Evolutionary conservation across 2,797 vertebrate genomes (phyloP).

Genomic region (Kryptopterus vitreolus): DNA sequence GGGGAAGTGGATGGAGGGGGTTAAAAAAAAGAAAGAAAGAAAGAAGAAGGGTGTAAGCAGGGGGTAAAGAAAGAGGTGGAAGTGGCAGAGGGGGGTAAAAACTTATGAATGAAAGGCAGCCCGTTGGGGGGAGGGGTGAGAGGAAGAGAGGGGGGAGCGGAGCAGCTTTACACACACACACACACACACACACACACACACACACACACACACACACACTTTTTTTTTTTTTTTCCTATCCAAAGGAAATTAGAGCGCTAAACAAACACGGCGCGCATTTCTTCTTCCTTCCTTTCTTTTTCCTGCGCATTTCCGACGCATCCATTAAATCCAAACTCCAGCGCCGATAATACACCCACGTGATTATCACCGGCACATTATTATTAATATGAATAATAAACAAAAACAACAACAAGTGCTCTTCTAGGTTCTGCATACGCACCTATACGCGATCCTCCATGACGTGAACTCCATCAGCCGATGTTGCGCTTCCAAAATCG

Average conservation of each 20-base stretch:
- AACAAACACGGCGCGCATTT: constrained; percentile 6
- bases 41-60: constrained; percentile 49
- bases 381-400: no score
- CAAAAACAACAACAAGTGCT: no score
- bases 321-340: no score
- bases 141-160: constrained; percentile 69
- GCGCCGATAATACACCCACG: no score
- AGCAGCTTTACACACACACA: constrained; percentile 13
- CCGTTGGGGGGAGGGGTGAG: constrained; percentile 71
- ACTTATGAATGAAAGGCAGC: constrained; percentile 96
- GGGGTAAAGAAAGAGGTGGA: constrained; percentile 49
- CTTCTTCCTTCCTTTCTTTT: no score
- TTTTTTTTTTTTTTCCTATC: no score
- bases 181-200: background rate
- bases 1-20: constrained; percentile 51
- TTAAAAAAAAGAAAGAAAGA: constrained; percentile 46
- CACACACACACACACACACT: background rate
- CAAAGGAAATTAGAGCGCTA: constrained; percentile 21
- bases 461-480: constrained; percentile 75
- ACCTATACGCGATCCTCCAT: constrained; percentile 76
- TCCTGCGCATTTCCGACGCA: constrained; percentile 6
- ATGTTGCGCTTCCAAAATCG: constrained; percentile 56
- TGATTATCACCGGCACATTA: no score
- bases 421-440: constrained; percentile 54
- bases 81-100: constrained; percentile 59